Evolutionary conservation across 2,797 vertebrate species (phyloP), one percentile per base, ranked within the genome.

Genomic region (Crossoptilon crossoptilon): DNA sequence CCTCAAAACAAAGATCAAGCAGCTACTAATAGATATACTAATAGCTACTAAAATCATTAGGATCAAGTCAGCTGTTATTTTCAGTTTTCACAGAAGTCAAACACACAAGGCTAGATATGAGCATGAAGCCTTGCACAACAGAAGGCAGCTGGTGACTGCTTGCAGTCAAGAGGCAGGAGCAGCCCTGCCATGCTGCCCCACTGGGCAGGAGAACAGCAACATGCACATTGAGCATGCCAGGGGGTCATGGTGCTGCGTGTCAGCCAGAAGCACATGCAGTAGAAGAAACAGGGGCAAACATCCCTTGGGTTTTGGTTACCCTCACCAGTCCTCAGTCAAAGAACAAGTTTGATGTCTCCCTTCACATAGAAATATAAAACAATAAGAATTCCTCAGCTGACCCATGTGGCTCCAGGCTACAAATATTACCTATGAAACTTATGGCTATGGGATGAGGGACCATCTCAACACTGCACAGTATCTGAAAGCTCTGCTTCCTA

Each of bases 221-320:
- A 0, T 1, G 3, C 16, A 2, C 1, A 6, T 14, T 46, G 14
- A 69, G 9, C 24, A 10, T 51, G 22, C 8, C 58, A 18, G 43
- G 14, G 31, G 22, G 9, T 44, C 44, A 16, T 0, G 5, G n/a
- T 8, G 33, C 59, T 43, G 31, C 2, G 0, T 33, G 3, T 6
- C 70, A 31, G 59, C 66, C 55, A 48, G 35, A 26, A 68, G 37
- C 27, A 46, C 24, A 3, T 4, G 23, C 55, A 48, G 18, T 1
- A 18, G 22, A 18, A 60, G 21, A 24, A n/a, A 33, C 3, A 7
- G 3, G 16, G 29, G 27, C 10, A 72, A 63, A 58, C 1, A 8
- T 22, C 23, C 29, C 35, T 33, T 33, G 39, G 14, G 44, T 53
- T 64, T 84, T 21, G 16, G 29, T 48, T 49, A 56, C 41, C 46